phyloP scores from a whole-genome alignment of 1,140 invertebrate genomes.

The Homalodisca vitripennis region DNA sequence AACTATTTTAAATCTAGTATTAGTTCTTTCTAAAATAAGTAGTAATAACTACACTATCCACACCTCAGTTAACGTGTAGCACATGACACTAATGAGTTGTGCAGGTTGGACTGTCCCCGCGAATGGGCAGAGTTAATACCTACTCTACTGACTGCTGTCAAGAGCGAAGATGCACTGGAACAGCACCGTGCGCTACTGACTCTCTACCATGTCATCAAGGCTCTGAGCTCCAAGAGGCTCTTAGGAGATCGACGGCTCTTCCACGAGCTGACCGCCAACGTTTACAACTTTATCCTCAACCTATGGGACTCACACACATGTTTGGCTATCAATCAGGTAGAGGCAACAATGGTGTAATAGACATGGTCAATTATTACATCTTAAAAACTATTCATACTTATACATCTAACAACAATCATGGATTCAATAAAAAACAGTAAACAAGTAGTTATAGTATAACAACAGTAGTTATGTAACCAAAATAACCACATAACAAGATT shows the following conservation, averaged over 20 bases:
- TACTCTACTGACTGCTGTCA: slow-evolving; percentile 67
- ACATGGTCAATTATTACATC: slow-evolving; percentile 1
- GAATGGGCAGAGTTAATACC: slow-evolving; percentile 85
- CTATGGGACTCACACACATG: slow-evolving; percentile 73
- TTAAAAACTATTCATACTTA: no score
- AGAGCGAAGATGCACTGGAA: slow-evolving; percentile 60
- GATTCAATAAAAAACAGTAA: no score
- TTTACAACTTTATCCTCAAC: slow-evolving; percentile 68
- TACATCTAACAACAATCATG: no score
- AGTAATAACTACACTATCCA: no score
- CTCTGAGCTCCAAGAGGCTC: slow-evolving; percentile 81
- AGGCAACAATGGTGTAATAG: no score
- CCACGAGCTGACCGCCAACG: slow-evolving; percentile 71
- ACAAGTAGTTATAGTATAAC: no score
- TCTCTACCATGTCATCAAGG: slow-evolving; percentile 88
- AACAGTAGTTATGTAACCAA: no score
- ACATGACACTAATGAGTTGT: no score
- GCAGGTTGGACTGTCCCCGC: slow-evolving; percentile 71
- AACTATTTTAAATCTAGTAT: no score
- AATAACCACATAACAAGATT: no score
- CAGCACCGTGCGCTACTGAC: slow-evolving; percentile 74
- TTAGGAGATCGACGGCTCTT: slow-evolving; percentile 72
- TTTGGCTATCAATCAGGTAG: slow-evolving; percentile 52
- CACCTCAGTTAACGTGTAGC: no score
- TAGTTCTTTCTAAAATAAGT: no score